These are phyloP conservation scores for Diadumene lineata DNA, from an alignment of 92 coral and sea anemone species.

Conservation along the genomic window DNA sequence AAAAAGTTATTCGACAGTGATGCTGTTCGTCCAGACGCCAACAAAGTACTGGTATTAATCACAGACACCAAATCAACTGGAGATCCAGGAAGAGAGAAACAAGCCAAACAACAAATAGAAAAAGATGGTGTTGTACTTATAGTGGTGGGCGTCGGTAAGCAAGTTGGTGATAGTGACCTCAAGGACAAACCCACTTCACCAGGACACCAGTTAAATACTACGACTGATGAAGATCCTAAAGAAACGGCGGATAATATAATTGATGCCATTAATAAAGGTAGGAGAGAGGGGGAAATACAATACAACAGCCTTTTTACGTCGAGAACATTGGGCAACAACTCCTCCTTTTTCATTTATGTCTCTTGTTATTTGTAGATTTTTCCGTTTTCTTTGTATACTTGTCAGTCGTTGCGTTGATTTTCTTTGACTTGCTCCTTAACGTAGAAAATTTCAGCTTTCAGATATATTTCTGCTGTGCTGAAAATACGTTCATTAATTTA, in stretches of 20 bases:
- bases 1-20: conserved; percentile 33
- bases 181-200: conserved; percentile 34
- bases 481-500: not conserved
- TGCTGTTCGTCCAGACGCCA: conserved; percentile 33
- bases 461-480: not conserved
- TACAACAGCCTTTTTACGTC: too few species aligned
- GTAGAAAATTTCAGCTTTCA: too few species aligned
- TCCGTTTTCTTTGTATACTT: too few species aligned
- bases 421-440: too few species aligned
- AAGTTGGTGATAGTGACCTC: conserved; percentile 44
- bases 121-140: conserved; percentile 45
- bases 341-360: too few species aligned
- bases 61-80: conserved; percentile 58
- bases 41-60: conserved; percentile 49
- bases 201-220: conserved; percentile 17
- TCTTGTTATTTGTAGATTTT: too few species aligned
- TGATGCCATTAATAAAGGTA: conserved; percentile 38
- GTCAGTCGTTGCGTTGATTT: too few species aligned
- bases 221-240: conserved; percentile 18
- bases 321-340: too few species aligned
- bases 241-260: conserved; percentile 30
- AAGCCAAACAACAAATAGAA: conserved; percentile 37
- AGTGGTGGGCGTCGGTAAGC: conserved; percentile 51
- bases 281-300: too few species aligned
- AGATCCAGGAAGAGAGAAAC: conserved; percentile 25